phyloP scores from a whole-genome alignment of 2,113 vertebrate genomes.

The Notothenia rossii region DNA sequence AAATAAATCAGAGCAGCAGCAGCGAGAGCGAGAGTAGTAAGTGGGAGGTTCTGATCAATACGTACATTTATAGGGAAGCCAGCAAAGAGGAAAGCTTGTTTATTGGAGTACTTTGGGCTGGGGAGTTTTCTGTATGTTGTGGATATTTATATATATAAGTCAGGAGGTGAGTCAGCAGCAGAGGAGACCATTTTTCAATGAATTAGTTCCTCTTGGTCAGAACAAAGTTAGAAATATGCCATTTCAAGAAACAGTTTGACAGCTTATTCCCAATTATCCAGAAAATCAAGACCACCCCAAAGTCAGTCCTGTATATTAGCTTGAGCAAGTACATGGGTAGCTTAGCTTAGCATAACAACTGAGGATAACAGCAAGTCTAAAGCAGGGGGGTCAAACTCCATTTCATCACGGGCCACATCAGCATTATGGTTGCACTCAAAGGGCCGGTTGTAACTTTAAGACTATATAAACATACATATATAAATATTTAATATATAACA shows the following conservation, averaged over 20 bases:
- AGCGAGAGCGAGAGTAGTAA: conserved; percentile 24
- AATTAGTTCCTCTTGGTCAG: not conserved
- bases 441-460: too few species aligned
- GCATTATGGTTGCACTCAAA: too few species aligned
- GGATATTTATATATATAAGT: conserved; percentile 12
- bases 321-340: not conserved
- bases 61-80: conserved; percentile 27
- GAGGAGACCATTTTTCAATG: not conserved
- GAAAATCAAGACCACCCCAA: not conserved
- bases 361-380: not conserved
- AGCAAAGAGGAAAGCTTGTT: conserved; percentile 28
- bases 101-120: conserved; percentile 12
- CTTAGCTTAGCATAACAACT: conserved; percentile 1
- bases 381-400: too few species aligned
- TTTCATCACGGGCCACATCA: too few species aligned
- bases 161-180: not conserved
- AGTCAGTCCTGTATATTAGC: not conserved
- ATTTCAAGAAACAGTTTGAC: not conserved
- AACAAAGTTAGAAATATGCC: not conserved
- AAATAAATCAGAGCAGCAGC: conserved; percentile 56
- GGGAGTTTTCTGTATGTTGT: conserved; percentile 2
- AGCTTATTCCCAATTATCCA: not conserved
- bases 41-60: conserved; percentile 58
- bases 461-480: too few species aligned
- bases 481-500: too few species aligned